Base-by-base conservation (phyloP, 2,888 invertebrate genomes). In the Synanthedon myopaeformis region DNA sequence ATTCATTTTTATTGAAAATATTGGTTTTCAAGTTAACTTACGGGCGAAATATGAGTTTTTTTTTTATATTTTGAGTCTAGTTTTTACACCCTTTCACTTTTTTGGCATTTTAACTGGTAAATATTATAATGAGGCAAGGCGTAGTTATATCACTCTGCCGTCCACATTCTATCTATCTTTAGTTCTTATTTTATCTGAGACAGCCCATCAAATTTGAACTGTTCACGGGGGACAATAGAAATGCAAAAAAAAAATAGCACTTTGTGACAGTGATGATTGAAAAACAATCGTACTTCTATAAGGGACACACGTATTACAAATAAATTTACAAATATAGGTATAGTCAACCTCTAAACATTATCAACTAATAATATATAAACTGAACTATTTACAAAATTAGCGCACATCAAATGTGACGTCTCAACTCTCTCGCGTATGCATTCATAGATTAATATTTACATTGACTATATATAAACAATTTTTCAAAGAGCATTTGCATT, bases 341-440 rank as follows among this genome's bases (percentile, higher is more conserved):
- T 35, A 83, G 70, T 78, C 77, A 80, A 79, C 75, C 69, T 82
- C 79, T 84, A 84, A 79, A 75, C 45, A 12, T 51, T 79, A 79
- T 72, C 62, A 73, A 69, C 79, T 81, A 83, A 71, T 70, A 72
- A 76, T 79, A 23, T 23, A 79, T 78, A 81, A 82, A 82, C 66
- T 74, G 76, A 76, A 80, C 69, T 88, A 88, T 88, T 82, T 88
- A 88, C 87, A 88, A 71, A 78, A 75, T 78, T 81, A 72, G 76
- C 77, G 70, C 80, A 76, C 82, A 70, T 74, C 79, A 61, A 61
- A 68, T 61, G 68, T 66, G 76, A 79, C 77, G 67, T 73, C 78
- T 69, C 71, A 72, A 70, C 71, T 73, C 71, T 71, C 80, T 78
- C 78, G 82, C 73, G 76, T 23, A 23, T 23, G 23, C 23, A 23